These are phyloP conservation scores for Mormyrus hasselquistii DNA, from an alignment of 2,797 vertebrate species.

Conservation along the genomic window DNA sequence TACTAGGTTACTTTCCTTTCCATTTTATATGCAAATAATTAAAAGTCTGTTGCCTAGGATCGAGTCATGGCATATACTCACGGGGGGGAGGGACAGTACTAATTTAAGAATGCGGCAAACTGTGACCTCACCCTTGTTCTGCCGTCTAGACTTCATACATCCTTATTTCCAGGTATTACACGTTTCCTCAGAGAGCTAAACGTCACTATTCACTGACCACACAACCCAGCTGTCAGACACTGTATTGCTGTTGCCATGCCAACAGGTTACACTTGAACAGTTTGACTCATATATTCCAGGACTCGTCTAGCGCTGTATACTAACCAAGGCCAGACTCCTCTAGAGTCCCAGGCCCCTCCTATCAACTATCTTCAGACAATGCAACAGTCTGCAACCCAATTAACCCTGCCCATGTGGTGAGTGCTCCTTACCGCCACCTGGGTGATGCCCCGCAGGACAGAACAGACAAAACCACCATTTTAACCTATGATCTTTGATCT, in stretches of 20 bases:
- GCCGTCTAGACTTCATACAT: conserved; percentile 18
- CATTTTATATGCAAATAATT: neutral
- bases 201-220: neutral
- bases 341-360: neutral
- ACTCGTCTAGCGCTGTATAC: neutral
- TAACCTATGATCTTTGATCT: neutral
- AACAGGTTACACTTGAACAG: neutral
- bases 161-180: conserved; percentile 23
- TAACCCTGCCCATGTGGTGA: neutral
- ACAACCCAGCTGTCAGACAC: neutral
- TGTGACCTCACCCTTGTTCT: conserved; percentile 11
- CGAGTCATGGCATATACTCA: neutral
- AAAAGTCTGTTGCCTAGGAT: neutral
- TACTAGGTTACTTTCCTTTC: neutral
- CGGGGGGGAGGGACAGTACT: neutral
- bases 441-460: neutral
- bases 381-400: neutral
- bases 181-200: conserved; percentile 1
- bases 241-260: conserved; percentile 2
- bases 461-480: neutral
- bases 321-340: neutral
- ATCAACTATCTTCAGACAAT: neutral
- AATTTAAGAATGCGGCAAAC: neutral
- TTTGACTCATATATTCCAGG: conserved; percentile 23
- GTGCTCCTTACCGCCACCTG: neutral